Base-by-base conservation (phyloP, 2,113 vertebrate species). In the Haemorhous mexicanus region DNA sequence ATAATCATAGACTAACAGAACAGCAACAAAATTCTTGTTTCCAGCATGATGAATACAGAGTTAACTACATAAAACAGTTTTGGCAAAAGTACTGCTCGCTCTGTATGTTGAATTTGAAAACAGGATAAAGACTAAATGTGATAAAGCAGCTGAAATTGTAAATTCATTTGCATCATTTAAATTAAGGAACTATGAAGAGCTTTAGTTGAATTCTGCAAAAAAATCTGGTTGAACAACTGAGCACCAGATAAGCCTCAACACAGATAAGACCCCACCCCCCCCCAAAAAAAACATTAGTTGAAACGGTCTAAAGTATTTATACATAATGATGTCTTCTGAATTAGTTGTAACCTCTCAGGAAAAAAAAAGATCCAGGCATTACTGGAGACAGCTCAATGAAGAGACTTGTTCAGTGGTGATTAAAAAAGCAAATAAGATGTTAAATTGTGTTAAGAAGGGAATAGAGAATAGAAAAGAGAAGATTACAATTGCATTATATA, bases 401-500 rank as follows among this genome's bases (percentile, higher is more conserved):
- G 70, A 70, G 32, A 76, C 90, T 86, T 95, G 84, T 88, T 92
- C 77, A 88, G 87, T 27, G 72, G 23, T 74, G 75, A 94, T 97
- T 96, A 93, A 93, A 95, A 96, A 97, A 96, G 83, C 90, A 87
- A 97, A 74, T 89, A 86, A 87, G 61, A 89, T 62, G 73, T 96
- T 84, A 96, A 87, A 87, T 89, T 91, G 70, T 93, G 84, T 87
- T 94, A 92, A 96, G 82, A 61, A 96, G 74, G 52, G 39, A 85
- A 94, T 37, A 95, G 69, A 95, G 76, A 95, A 95, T 84, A 94
- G 92, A 67, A 81, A 90, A 39, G 53, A 70, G 62, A 92, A 90
- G 84, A 92, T 92, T 95, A 95, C 82, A 91, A 86, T 92, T 96
- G 74, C 68, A 89, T 95, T 94, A 89, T 87, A 96, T 91, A 96